phyloP scores from a whole-genome alignment of 2,888 invertebrate genomes.

The Toxonevra muliebris region DNA sequence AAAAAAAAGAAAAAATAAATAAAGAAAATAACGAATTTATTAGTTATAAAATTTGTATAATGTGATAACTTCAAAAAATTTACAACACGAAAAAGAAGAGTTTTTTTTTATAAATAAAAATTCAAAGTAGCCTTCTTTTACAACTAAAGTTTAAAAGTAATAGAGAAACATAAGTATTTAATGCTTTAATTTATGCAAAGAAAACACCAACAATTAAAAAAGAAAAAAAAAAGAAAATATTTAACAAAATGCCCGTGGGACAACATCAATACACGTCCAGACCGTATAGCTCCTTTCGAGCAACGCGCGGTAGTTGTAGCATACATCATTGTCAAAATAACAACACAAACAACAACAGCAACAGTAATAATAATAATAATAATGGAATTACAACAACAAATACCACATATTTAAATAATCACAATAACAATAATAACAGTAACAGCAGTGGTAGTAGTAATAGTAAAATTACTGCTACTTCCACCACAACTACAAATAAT shows the following conservation, averaged over 20 bases:
- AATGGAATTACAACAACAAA: constrained; percentile 18
- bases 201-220: constrained; percentile 18
- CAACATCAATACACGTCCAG: constrained; percentile 58
- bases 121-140: not conserved
- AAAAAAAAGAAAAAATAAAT: constrained; percentile 2
- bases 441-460: constrained; percentile 33
- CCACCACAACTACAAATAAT: not conserved
- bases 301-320: constrained; percentile 53
- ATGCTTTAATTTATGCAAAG: no score
- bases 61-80: constrained; percentile 1
- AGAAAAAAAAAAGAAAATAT: constrained; percentile 32
- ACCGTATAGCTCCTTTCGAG: constrained; percentile 64
- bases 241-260: constrained; percentile 62
- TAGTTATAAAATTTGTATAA: constrained; percentile 2
- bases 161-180: no score
- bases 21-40: constrained; percentile 11
- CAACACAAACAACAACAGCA: constrained; percentile 25
- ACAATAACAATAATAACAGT: constrained; percentile 34
- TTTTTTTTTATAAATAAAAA: not conserved
- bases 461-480: constrained; percentile 19
- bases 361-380: constrained; percentile 21
- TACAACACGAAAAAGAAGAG: not conserved
- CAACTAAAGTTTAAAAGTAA: constrained; percentile 23
- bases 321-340: constrained; percentile 37
- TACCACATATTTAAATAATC: constrained; percentile 16